Percentiles rank a stretch among this genome's conserved stretches.
phyloP scores from a whole-genome alignment of 2,797 vertebrate genomes.

The Acrocephalus scirpaceus region DNA sequence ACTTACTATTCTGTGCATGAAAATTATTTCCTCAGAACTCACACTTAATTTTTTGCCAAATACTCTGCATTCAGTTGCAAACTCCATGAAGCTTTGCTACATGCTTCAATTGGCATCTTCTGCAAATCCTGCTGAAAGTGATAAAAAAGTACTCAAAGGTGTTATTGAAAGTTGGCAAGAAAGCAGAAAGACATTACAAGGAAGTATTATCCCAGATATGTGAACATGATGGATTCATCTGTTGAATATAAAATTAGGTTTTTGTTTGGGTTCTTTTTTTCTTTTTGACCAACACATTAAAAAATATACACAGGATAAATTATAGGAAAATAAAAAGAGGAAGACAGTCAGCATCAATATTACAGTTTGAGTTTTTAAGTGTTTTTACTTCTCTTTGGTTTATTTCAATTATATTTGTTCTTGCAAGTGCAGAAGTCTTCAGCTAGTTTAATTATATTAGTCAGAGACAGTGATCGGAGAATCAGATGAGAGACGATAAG shows the following conservation, averaged over 20 bases:
- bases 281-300: background rate
- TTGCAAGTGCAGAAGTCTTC: background rate
- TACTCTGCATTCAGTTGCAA: background rate
- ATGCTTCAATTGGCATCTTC: background rate
- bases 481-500: background rate
- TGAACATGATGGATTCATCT: background rate
- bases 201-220: background rate
- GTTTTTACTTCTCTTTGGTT: background rate
- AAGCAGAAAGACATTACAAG: background rate
- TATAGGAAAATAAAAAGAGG: fast-evolving
- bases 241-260: background rate
- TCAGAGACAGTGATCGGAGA: fast-evolving
- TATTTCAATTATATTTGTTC: background rate
- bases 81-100: background rate
- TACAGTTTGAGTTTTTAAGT: background rate
- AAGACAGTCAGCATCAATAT: background rate
- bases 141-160: background rate
- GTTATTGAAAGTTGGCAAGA: background rate
- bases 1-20: background rate
- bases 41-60: background rate
- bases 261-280: background rate
- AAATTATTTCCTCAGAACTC: background rate
- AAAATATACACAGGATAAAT: background rate
- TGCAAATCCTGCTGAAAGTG: background rate
- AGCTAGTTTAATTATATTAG: background rate